These are phyloP conservation scores for Setipinna tenuifilis DNA, from an alignment of 2,797 vertebrate species.

Conservation along the genomic window DNA sequence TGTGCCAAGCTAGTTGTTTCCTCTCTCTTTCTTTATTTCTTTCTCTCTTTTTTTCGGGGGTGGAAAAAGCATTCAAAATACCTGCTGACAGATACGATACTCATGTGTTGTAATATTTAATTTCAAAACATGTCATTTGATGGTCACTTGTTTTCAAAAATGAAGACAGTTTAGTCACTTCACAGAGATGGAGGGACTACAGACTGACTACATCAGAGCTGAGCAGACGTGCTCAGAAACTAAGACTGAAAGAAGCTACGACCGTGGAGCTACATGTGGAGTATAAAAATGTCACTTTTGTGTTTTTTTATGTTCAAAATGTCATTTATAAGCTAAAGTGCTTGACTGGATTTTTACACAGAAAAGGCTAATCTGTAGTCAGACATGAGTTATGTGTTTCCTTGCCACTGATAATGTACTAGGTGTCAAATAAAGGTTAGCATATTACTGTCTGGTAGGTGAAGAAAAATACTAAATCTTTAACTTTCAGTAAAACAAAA, in stretches of 20 bases:
- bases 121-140: background rate
- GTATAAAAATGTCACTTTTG: background rate
- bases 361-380: background rate
- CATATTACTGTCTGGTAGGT: background rate
- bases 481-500: background rate
- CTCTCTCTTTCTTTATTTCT: too few relatives aligned
- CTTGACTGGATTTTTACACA: background rate
- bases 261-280: too few relatives aligned
- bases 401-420: background rate
- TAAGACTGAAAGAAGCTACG: too few relatives aligned
- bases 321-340: conserved; percentile 13
- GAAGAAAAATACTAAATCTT: background rate
- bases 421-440: conserved; percentile 3
- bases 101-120: background rate
- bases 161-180: background rate
- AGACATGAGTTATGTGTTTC: background rate
- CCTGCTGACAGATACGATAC: background rate
- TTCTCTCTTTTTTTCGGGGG: too few relatives aligned
- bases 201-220: background rate
- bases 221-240: background rate
- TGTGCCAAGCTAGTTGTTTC: background rate
- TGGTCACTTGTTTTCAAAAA: background rate
- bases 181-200: background rate
- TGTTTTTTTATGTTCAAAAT: background rate
- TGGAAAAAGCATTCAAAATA: background rate